Evolutionary conservation across 2,113 vertebrate genomes (phyloP), one percentile per base, ranked within the genome.

Genomic region (Bos indicus): DNA sequence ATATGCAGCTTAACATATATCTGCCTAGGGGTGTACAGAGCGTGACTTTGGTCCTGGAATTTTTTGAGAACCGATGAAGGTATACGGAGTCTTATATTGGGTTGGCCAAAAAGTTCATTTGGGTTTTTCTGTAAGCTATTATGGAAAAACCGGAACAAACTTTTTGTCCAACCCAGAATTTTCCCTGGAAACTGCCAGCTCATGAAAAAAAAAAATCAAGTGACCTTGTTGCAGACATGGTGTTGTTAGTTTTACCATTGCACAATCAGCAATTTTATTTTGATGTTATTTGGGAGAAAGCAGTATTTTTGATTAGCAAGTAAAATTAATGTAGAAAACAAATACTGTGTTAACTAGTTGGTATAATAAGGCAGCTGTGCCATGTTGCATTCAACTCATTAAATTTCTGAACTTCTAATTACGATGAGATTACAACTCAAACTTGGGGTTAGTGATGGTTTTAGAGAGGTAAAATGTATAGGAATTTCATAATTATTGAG

Each of bases 351-450:
- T 97, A 98, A 98, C 98, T 98, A 97, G 97, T 98, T 97, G 98
- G 98, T 98, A 98, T 98, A 98, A 98, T 98, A 98, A 98, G 97
- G 96, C 98, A 98, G 98, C 98, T 98, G 98, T 98, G 98, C 97
- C 94, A 96, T 97, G 95, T 96, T 98, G 91, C 94, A 95, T 98
- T 98, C 92, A 98, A 98, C 96, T 98, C 97, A 97, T 98, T 98
- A 98, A 94, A 98, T 98, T 97, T 98, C 95, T 96, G 97, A 98
- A 98, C 95, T 97, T 98, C 80, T 98, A 95, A 98, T 98, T 98
- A 97, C 13, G 15, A 36, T 91, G 91, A 96, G 90, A 78, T 93
- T 96, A 92, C 97, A 96, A 91, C 81, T 92, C 81, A 97, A 97
- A 97, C 43, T 83, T 97, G 80, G 81, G 85, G 80, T 94, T 90